Conservation (phyloP, 2,113 vertebrate species). For the Xiphophorus couchianus region DNA sequence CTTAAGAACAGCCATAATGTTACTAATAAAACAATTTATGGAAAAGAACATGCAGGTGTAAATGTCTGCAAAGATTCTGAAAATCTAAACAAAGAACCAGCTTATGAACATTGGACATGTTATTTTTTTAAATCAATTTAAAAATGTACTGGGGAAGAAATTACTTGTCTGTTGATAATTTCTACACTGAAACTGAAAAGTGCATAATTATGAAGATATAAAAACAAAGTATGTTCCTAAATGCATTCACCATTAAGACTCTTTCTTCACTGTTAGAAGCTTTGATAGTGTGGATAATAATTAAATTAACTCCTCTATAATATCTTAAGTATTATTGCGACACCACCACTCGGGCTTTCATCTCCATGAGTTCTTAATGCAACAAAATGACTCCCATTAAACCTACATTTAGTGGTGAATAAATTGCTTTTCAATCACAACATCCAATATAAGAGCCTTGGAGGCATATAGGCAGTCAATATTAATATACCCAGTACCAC, state of each 20-base stretch:
- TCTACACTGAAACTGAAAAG: background rate
- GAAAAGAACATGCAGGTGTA: background rate
- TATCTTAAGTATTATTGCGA: constrained; percentile 48
- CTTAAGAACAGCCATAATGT: rapidly evolving
- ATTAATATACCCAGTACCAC: constrained; percentile 77
- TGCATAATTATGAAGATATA: background rate
- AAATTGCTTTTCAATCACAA: constrained; percentile 77
- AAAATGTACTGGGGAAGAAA: too few species aligned
- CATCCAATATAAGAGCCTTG: constrained; percentile 61
- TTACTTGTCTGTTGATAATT: too few species aligned
- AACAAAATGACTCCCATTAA: constrained; percentile 75
- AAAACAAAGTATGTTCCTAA: constrained; percentile 8
- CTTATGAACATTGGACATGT: background rate
- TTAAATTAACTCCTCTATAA: constrained; percentile 49
- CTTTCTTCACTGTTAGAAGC: constrained; percentile 30
- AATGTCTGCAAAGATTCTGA: background rate
- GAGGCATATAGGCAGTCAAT: constrained; percentile 76
- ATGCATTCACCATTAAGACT: constrained; percentile 39
- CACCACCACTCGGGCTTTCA: constrained; percentile 45
- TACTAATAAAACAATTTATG: background rate
- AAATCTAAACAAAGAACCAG: background rate
- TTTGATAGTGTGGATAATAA: constrained; percentile 22
- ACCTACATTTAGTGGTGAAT: constrained; percentile 68
- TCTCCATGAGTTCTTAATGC: constrained; percentile 63
- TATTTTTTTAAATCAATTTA: background rate